These are phyloP conservation scores for human (Homo sapiens) DNA, from an alignment of 2,113 vertebrate genomes.

Conservation along the genomic window GRCh38 chr12:453001-453500, in stretches of 20 bases:
- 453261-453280: too few relatives aligned
- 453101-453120: constrained; percentile 47
- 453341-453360: constrained; percentile 50
- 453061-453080: constrained; percentile 11
- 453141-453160: too few relatives aligned
- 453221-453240: too few relatives aligned
- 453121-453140: constrained; percentile 58
- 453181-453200: too few relatives aligned
- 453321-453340: constrained; percentile 54
- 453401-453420: constrained; percentile 63
- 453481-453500: background rate
- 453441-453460: background rate
- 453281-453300: too few relatives aligned
- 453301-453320: background rate
- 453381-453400: constrained; percentile 17
- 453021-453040: too few relatives aligned
- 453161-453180: too few relatives aligned
- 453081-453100: constrained; percentile 47
- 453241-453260: too few relatives aligned
- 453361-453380: constrained; percentile 59
- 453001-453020: background rate
- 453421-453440: constrained; percentile 56
- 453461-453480: too few relatives aligned
- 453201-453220: too few relatives aligned
- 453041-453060: background rate